phyloP scores from a whole-genome alignment of 2,113 vertebrate genomes.

The Guaruba guarouba region DNA sequence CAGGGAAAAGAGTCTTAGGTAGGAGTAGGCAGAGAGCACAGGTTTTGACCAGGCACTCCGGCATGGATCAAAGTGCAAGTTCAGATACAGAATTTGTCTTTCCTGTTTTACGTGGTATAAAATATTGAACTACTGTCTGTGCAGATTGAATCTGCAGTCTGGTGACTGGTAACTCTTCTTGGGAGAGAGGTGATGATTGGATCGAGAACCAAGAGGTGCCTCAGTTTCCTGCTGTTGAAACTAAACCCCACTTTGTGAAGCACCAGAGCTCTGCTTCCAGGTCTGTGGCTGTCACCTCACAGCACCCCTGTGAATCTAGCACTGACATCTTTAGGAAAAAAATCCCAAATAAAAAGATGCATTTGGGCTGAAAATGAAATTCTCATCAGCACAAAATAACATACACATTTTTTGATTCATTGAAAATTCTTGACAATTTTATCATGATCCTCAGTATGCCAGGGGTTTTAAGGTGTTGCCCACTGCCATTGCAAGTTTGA shows the following conservation, averaged over 20 bases:
- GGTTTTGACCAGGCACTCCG: not conserved
- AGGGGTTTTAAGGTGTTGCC: not conserved
- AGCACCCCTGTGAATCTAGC: not conserved
- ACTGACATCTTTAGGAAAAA: not conserved
- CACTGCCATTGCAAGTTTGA: not conserved
- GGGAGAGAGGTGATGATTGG: not conserved
- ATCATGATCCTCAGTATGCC: not conserved
- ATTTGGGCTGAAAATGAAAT: not conserved
- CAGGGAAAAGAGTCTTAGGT: not conserved
- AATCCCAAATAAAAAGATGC: not conserved
- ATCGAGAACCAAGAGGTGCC: not conserved
- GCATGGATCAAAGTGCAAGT: not conserved
- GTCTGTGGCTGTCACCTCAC: not conserved
- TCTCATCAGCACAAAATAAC: not conserved
- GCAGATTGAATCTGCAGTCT: not conserved
- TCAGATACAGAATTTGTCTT: not conserved
- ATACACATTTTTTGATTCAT: not conserved
- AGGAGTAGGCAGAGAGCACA: not conserved
- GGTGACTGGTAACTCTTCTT: not conserved
- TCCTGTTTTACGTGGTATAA: not conserved
- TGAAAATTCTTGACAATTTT: not conserved
- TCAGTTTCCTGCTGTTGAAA: not conserved
- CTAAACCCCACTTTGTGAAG: not conserved
- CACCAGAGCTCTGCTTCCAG: not conserved
- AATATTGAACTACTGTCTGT: not conserved